These are phyloP conservation scores for Equus przewalskii DNA, from an alignment of 2,113 vertebrate genomes.

Conservation along the genomic window DNA sequence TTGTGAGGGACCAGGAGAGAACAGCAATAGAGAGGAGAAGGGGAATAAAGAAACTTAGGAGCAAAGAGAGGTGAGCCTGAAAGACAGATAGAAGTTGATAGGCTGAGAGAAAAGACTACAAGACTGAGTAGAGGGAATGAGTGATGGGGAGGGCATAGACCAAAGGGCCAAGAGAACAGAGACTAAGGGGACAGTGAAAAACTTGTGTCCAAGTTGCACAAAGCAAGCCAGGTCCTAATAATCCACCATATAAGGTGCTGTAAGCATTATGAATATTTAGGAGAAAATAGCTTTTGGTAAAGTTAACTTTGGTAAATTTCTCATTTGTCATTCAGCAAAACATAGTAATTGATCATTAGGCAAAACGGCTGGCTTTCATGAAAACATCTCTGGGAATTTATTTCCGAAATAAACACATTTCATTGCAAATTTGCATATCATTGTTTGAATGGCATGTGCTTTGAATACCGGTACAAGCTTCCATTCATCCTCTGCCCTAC, in stretches of 20 bases:
- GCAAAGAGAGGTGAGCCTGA: neutral
- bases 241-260: neutral
- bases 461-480: neutral
- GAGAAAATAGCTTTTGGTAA: neutral
- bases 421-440: neutral
- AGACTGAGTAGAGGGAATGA: neutral
- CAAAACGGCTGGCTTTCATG: neutral
- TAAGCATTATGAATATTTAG: neutral
- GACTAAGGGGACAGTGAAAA: neutral
- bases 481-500: neutral
- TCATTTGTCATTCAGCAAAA: neutral
- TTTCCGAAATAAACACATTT: neutral
- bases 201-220: neutral
- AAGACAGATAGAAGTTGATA: neutral
- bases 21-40: neutral
- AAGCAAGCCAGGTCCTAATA: neutral
- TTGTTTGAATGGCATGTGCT: neutral
- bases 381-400: neutral
- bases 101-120: neutral
- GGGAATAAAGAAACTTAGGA: neutral
- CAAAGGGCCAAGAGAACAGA: neutral
- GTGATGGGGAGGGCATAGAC: neutral
- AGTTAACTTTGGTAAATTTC: neutral
- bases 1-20: neutral
- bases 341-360: neutral